Percentiles rank a stretch among this genome's conserved stretches.
These are phyloP conservation scores for Pseudoatta argentina DNA, from an alignment of 1,140 invertebrate genomes.

Conservation along the genomic window DNA sequence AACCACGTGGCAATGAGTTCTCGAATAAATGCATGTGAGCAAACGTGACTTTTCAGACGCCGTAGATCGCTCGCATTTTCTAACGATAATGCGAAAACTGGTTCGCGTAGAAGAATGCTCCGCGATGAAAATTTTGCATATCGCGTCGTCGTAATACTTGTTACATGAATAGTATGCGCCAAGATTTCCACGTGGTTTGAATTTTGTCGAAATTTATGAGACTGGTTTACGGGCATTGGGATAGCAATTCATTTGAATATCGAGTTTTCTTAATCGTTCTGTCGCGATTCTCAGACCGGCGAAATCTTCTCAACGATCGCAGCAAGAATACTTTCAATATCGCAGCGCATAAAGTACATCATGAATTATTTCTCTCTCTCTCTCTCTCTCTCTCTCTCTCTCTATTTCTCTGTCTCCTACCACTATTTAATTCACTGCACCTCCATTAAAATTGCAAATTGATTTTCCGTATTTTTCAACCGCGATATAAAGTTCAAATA, in stretches of 20 bases:
- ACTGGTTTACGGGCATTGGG: slow-evolving; percentile 50
- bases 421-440: slow-evolving; percentile 20
- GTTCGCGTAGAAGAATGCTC: slow-evolving; percentile 50
- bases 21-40: slow-evolving; percentile 24
- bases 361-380: slow-evolving; percentile 33
- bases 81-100: slow-evolving; percentile 75
- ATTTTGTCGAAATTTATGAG: slow-evolving; percentile 66
- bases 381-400: too few species aligned
- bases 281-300: not conserved
- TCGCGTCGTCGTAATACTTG: not conserved
- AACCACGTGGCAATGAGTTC: not conserved
- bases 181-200: slow-evolving; percentile 54
- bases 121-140: slow-evolving; percentile 34
- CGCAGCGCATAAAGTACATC: slow-evolving; percentile 25
- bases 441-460: not conserved
- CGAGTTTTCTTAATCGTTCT: slow-evolving; percentile 59
- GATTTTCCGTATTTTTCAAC: slow-evolving; percentile 35
- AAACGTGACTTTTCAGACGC: slow-evolving; percentile 20
- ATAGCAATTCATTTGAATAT: slow-evolving; percentile 50
- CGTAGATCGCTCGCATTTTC: slow-evolving; percentile 57
- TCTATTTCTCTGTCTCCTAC: too few species aligned
- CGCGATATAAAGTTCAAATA: not conserved
- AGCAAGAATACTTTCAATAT: slow-evolving; percentile 26
- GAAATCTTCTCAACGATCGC: not conserved
- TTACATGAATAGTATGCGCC: slow-evolving; percentile 22